Evolutionary conservation across 2,113 vertebrate genomes (phyloP).

Genomic region (Beaufortia kweichowensis): DNA sequence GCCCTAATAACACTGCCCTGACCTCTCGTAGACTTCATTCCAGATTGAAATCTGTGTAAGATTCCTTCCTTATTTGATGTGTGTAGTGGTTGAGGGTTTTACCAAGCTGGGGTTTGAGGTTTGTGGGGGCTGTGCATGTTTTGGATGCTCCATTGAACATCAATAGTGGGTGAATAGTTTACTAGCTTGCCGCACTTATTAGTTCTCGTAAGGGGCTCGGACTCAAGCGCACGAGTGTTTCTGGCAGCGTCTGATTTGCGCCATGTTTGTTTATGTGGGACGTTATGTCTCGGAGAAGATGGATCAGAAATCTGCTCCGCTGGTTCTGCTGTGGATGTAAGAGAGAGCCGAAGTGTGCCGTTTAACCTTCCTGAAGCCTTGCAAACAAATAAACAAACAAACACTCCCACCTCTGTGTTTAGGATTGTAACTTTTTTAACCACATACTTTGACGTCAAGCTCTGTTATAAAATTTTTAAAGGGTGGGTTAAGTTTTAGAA

Average conservation of each 20-base stretch:
- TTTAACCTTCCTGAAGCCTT: slow-evolving; percentile 6
- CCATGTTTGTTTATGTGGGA: background rate
- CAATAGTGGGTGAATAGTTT: slow-evolving; percentile 43
- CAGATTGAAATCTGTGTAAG: background rate
- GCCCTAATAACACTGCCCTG: slow-evolving; percentile 26
- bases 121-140: slow-evolving; percentile 49
- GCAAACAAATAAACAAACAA: slow-evolving; percentile 20
- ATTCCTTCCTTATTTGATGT: slow-evolving; percentile 15
- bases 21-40: slow-evolving; percentile 8
- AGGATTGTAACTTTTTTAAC: background rate
- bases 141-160: slow-evolving; percentile 60
- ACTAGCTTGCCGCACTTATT: slow-evolving; percentile 33
- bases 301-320: background rate
- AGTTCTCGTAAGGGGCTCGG: background rate
- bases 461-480: no score
- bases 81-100: background rate
- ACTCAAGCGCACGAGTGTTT: background rate
- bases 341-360: background rate
- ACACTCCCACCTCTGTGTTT: background rate
- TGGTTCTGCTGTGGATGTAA: background rate
- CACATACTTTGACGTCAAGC: no score
- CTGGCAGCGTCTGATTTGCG: background rate
- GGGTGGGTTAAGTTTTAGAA: no score
- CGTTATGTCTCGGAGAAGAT: no score
- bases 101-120: slow-evolving; percentile 27